phyloP scores from a whole-genome alignment of 2,113 vertebrate species.

The Pseudopodoces humilis region DNA sequence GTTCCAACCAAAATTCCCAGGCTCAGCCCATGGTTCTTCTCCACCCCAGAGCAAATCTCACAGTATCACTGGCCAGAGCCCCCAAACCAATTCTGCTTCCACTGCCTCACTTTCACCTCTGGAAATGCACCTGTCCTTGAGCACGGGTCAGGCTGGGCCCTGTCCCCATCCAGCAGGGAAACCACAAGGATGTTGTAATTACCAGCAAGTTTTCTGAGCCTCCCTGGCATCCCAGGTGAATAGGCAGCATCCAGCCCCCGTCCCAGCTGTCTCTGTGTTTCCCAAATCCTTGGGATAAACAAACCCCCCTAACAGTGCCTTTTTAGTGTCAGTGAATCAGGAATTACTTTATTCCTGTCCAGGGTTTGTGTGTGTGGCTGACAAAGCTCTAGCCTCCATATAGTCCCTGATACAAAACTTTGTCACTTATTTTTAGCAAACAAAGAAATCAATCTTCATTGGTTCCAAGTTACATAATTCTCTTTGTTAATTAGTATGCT shows the following conservation, averaged over 20 bases:
- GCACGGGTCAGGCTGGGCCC: not conserved
- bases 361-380: not conserved
- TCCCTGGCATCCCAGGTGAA: not conserved
- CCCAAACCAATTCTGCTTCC: not conserved
- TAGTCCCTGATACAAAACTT: not conserved
- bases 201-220: not conserved
- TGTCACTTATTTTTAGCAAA: not conserved
- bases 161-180: not conserved
- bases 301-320: not conserved
- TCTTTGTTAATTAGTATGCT: not conserved
- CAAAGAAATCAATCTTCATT: not conserved
- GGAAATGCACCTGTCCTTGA: not conserved
- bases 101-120: not conserved
- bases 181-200: not conserved
- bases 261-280: not conserved
- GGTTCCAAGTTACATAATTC: not conserved
- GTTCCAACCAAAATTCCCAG: not conserved
- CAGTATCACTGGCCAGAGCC: not conserved
- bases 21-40: not conserved
- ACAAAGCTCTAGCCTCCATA: not conserved
- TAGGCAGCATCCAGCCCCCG: not conserved
- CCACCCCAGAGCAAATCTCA: not conserved
- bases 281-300: not conserved
- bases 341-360: not conserved
- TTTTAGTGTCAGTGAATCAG: not conserved